A percentile compares a stretch with the other conserved stretches of the same genome.
These are phyloP conservation scores for Apogon talboti DNA, from an alignment of 2,797 vertebrate species.

Conservation along the genomic window DNA sequence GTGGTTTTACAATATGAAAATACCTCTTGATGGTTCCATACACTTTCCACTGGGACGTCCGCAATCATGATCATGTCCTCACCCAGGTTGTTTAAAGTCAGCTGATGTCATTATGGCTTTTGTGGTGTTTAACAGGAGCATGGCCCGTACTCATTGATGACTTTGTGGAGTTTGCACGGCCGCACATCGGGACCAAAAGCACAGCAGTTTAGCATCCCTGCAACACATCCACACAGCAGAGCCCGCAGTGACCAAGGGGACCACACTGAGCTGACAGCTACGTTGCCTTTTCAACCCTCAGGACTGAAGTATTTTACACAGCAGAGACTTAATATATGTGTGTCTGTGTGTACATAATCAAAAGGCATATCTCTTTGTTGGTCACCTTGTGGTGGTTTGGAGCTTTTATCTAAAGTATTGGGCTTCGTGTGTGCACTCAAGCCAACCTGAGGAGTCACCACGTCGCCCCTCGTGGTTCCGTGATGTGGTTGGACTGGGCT, in stretches of 20 bases:
- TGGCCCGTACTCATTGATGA: constrained; percentile 99
- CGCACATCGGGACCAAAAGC: constrained; percentile 97
- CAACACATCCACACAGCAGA: constrained; percentile 87
- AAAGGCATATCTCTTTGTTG: constrained; percentile 91
- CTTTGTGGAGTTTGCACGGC: constrained; percentile 99
- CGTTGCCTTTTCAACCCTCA: constrained; percentile 89
- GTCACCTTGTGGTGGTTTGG: constrained; percentile 91
- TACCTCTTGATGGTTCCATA: neutral
- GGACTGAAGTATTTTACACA: constrained; percentile 91
- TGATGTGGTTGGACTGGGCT: constrained; percentile 80
- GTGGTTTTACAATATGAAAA: neutral
- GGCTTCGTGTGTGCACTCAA: constrained; percentile 86
- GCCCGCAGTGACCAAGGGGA: constrained; percentile 83
- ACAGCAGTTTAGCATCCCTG: constrained; percentile 91
- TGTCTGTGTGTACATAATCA: constrained; percentile 79
- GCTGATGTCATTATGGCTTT: neutral
- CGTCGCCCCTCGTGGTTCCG: constrained; percentile 80
- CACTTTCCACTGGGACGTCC: no score
- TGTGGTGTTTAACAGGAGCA: constrained; percentile 83
- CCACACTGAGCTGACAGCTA: constrained; percentile 93
- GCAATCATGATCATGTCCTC: neutral
- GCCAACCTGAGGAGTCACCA: constrained; percentile 84
- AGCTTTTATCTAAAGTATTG: constrained; percentile 91
- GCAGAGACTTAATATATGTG: constrained; percentile 88
- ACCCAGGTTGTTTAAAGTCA: neutral